Conservation (phyloP, 2,888 invertebrate species). For the Choristoneura rosaceana region DNA sequence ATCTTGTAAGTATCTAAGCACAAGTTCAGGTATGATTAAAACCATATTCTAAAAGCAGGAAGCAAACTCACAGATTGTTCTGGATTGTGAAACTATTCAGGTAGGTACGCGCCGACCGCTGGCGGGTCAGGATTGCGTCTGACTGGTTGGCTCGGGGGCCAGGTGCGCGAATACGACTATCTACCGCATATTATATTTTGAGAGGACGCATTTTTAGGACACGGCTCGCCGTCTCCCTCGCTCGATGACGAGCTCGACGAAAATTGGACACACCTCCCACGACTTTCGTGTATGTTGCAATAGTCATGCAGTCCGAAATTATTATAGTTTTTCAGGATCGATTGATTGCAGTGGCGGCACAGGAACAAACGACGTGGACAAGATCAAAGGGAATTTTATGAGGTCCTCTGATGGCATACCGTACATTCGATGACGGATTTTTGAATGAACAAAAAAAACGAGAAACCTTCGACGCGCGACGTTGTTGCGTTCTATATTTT, state of each 20-base stretch:
- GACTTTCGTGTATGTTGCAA: slow-evolving; percentile 39
- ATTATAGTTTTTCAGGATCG: slow-evolving; percentile 20
- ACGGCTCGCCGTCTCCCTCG: slow-evolving; percentile 58
- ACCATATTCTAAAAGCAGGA: slow-evolving; percentile 23
- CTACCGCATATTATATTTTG: slow-evolving; percentile 76
- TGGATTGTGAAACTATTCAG: slow-evolving; percentile 51
- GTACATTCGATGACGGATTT: too few relatives aligned
- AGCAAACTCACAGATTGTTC: slow-evolving; percentile 63
- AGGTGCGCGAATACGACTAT: slow-evolving; percentile 73
- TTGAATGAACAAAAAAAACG: too few relatives aligned
- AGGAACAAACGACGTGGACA: too few relatives aligned
- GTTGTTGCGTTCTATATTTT: too few relatives aligned
- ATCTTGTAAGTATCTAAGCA: background rate
- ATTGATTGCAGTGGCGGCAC: background rate
- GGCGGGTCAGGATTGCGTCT: slow-evolving; percentile 63
- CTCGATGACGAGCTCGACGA: slow-evolving; percentile 45
- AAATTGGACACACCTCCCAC: slow-evolving; percentile 48
- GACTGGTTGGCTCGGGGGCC: slow-evolving; percentile 67
- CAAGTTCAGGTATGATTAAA: background rate
- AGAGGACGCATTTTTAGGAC: slow-evolving; percentile 69
- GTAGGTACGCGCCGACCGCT: slow-evolving; percentile 59
- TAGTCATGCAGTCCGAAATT: slow-evolving; percentile 7
- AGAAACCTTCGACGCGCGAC: too few relatives aligned
- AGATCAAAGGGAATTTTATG: too few relatives aligned
- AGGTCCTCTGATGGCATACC: too few relatives aligned